phyloP scores from a whole-genome alignment of 2,113 vertebrate species.

The Dasyornis broadbenti region DNA sequence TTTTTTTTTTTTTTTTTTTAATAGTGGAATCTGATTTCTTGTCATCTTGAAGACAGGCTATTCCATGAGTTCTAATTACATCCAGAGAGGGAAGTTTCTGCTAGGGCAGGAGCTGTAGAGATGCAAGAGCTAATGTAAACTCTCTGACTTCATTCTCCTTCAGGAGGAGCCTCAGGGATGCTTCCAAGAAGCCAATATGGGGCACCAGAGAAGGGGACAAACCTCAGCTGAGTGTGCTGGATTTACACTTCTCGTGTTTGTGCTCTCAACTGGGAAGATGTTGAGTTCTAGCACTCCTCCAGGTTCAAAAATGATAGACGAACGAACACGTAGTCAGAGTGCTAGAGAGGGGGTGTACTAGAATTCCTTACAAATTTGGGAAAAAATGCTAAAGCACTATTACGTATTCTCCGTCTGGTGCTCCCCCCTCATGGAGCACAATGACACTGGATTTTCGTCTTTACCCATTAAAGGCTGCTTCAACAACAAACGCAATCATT shows the following conservation, averaged over 20 bases:
- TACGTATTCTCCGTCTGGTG: not conserved
- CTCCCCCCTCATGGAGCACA: fast-evolving
- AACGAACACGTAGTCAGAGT: not conserved
- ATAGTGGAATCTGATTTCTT: not conserved
- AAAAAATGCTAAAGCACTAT: not conserved
- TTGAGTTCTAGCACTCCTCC: not conserved
- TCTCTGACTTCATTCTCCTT: not conserved
- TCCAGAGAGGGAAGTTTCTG: not conserved
- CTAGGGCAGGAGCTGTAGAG: not conserved
- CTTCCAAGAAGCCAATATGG: not conserved
- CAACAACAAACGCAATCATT: not conserved
- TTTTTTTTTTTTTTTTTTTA: not conserved
- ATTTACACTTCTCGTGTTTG: not conserved
- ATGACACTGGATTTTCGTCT: not conserved
- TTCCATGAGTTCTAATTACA: not conserved
- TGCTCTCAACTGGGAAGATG: not conserved
- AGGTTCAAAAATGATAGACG: not conserved
- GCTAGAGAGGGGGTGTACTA: not conserved
- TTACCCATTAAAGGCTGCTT: not conserved
- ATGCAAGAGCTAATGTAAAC: not conserved
- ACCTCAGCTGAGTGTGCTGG: not conserved
- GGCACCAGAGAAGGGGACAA: not conserved
- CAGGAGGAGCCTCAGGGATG: not conserved
- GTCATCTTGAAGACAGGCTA: not conserved
- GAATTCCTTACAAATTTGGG: not conserved